Evolutionary conservation across 2,888 invertebrate genomes (phyloP), one percentile per base, ranked within the genome.

Genomic region (Meghimatium bilineatum): DNA sequence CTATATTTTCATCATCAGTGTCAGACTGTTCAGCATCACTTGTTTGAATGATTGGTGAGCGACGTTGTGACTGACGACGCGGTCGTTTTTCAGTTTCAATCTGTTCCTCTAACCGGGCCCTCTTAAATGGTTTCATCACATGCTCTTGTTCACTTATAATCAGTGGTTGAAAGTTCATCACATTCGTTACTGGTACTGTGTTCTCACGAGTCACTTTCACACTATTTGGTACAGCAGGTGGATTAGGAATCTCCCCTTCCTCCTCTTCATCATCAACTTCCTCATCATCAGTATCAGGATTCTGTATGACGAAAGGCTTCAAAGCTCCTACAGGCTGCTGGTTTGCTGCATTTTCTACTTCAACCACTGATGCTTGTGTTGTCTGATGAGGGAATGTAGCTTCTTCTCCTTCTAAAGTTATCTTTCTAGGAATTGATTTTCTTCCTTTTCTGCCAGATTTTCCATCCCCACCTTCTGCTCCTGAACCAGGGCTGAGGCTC

Each of bases 1-100:
- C 69, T 29, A 80, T 79, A 52, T 85, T 87, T 74, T 85, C 88
- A 5, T 83, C 87, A 17, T 83, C 85, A 52, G 87, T 88, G n/a
- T 81, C 85, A 0, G 66, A 83, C 67, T 83, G 80, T n/a, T 86
- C 84, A 14, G 63, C 44, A 26, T 85, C 86, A 38, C 56, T 76
- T 14, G 56, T 32, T 10, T 80, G 72, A 75, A 80, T 38, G n/a
- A 80, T 80, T 14, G 76, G 84, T 56, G 80, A 80, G 29, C 80
- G 49, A 5, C 76, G 75, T 60, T 80, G 80, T 2, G 69, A 72
- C 49, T 85, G 85, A 2, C 80, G 14, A 20, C 82, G 77, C 32
- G 78, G 82, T 56, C 82, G 29, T 49, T 82, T 78, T 8, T 85
- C 80, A 17, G 17, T 26, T n/a, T 60, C 66, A 29, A n/a, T 23